phyloP scores from a whole-genome alignment of 2,888 invertebrate genomes.

The Watsonalla cultraria region DNA sequence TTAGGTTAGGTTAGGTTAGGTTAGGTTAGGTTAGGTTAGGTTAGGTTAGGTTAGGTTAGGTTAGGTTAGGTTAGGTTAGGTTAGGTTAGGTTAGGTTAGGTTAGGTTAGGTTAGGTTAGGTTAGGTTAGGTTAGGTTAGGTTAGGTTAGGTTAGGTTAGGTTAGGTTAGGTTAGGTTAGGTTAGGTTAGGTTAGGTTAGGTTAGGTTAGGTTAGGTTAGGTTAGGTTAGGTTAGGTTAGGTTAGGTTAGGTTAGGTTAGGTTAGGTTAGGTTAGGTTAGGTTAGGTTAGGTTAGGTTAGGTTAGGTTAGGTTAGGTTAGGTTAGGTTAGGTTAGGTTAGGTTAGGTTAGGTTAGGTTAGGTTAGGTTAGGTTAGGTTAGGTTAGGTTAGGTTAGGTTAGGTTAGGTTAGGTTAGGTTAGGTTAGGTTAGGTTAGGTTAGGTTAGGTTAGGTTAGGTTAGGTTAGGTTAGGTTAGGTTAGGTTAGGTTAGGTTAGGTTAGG shows the following conservation, averaged over 20 bases:
- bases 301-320: slow-evolving; percentile 2
- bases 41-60: slow-evolving; percentile 2
- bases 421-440: slow-evolving; percentile 12
- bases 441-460: slow-evolving; percentile 12
- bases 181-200: slow-evolving; percentile 5
- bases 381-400: slow-evolving; percentile 14
- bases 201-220: slow-evolving; percentile 1
- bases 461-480: slow-evolving; percentile 12
- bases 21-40: slow-evolving; percentile 2
- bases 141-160: neutral
- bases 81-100: neutral
- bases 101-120: slow-evolving; percentile 1
- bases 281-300: neutral
- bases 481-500: slow-evolving; percentile 13
- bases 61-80: slow-evolving; percentile 1
- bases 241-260: slow-evolving; percentile 1
- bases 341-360: slow-evolving; percentile 9
- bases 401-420: slow-evolving; percentile 10
- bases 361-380: slow-evolving; percentile 12
- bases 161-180: slow-evolving; percentile 7
- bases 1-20: slow-evolving; percentile 2
- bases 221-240: neutral
- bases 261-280: slow-evolving; percentile 1
- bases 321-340: slow-evolving; percentile 7
- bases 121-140: neutral